Percentiles rank a stretch among this genome's conserved stretches.
phyloP scores from a whole-genome alignment of 2,888 invertebrate genomes.

The Polydrusus pterygomalis region DNA sequence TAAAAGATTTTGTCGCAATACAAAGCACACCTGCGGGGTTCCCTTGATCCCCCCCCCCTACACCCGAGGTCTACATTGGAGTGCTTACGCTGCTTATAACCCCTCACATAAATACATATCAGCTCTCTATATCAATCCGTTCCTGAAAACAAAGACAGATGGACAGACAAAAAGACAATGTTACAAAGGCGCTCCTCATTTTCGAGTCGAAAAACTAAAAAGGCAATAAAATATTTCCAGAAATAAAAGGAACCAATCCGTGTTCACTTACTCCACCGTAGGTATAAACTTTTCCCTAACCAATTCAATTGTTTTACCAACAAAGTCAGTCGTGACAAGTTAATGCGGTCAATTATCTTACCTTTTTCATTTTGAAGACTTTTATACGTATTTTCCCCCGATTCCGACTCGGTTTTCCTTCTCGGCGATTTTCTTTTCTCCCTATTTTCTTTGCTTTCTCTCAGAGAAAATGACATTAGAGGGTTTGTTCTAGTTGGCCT shows the following conservation, averaged over 20 bases:
- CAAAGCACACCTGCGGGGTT: too few relatives aligned
- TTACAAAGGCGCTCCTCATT: too few relatives aligned
- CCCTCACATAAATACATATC: too few relatives aligned
- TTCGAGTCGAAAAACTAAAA: too few relatives aligned
- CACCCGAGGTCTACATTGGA: too few relatives aligned
- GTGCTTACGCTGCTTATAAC: too few relatives aligned
- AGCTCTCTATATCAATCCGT: too few relatives aligned
- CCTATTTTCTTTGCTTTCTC: slow-evolving; percentile 51
- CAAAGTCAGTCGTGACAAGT: background rate
- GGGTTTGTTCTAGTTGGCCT: slow-evolving; percentile 67
- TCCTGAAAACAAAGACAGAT: background rate
- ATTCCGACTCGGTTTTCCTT: slow-evolving; percentile 35
- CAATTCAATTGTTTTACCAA: background rate
- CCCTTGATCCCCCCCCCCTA: too few relatives aligned
- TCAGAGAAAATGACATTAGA: slow-evolving; percentile 65
- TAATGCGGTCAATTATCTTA: slow-evolving; percentile 15
- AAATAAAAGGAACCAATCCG: background rate
- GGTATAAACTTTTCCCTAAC: background rate
- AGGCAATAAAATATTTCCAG: too few relatives aligned
- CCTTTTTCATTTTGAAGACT: slow-evolving; percentile 21
- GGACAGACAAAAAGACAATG: background rate
- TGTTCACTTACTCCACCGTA: background rate
- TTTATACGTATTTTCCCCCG: slow-evolving; percentile 10
- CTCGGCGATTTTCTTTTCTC: slow-evolving; percentile 39
- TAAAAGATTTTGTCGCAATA: too few relatives aligned